Conservation (phyloP, 2,888 invertebrate genomes). For the Caradrina clavipalpis region DNA sequence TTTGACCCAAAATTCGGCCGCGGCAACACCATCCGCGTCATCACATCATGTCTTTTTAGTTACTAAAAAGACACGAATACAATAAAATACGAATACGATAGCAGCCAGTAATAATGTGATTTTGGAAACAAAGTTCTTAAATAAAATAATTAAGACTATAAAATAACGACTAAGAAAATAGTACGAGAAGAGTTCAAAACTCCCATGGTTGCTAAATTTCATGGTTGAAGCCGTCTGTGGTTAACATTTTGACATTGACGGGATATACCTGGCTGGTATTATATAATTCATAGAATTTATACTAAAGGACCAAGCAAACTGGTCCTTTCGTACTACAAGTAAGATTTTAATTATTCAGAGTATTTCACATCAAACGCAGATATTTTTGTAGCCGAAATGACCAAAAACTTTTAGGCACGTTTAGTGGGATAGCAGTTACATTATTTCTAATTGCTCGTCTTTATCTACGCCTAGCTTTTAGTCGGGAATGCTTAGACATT, state of each 20-base stretch:
- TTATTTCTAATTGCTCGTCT: constrained; percentile 50
- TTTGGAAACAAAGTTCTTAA: too few relatives aligned
- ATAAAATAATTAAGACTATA: too few relatives aligned
- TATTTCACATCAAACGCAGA: constrained; percentile 17
- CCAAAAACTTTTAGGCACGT: constrained; percentile 30
- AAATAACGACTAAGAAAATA: too few relatives aligned
- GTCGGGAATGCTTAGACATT: constrained; percentile 28
- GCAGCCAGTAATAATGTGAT: too few relatives aligned
- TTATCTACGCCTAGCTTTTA: constrained; percentile 42
- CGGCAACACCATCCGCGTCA: too few relatives aligned
- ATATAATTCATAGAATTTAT: neutral
- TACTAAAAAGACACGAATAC: too few relatives aligned
- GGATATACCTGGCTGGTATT: neutral
- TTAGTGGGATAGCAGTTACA: constrained; percentile 30
- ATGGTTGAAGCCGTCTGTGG: neutral
- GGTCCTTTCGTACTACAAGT: neutral
- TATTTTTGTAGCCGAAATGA: constrained; percentile 13
- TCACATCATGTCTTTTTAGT: too few relatives aligned
- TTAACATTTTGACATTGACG: neutral
- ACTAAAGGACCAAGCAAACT: neutral
- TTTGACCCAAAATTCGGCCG: too few relatives aligned
- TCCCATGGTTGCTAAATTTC: neutral
- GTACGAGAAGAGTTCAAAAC: too few relatives aligned
- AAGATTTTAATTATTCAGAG: constrained; percentile 11
- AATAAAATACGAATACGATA: too few relatives aligned